These are phyloP conservation scores for Neodon shergylaensis DNA, from an alignment of 2,113 vertebrate species.

Conservation along the genomic window DNA sequence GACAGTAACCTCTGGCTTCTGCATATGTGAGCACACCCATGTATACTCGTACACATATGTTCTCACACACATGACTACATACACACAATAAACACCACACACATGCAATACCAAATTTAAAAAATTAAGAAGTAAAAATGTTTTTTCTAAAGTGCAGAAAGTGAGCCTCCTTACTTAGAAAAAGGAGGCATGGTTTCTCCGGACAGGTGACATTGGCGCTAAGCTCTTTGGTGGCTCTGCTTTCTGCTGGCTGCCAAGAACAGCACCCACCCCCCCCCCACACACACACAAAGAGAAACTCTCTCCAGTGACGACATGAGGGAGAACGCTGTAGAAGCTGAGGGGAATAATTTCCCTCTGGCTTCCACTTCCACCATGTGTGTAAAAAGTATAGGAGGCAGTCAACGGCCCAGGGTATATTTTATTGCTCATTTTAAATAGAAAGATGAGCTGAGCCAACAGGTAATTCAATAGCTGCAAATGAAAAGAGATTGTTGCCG, in stretches of 20 bases:
- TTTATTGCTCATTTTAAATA: constrained; percentile 75
- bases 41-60: too few species aligned
- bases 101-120: not conserved
- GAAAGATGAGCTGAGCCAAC: constrained; percentile 68
- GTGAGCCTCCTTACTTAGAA: not conserved
- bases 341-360: not conserved
- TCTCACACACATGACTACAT: not conserved
- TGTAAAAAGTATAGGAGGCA: constrained; percentile 29
- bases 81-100: not conserved
- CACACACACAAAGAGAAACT: not conserved
- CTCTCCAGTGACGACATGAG: not conserved
- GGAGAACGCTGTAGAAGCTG: rapidly evolving
- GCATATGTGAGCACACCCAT: not conserved
- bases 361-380: not conserved
- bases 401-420: constrained; percentile 49
- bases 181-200: constrained; percentile 30
- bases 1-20: not conserved
- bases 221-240: not conserved
- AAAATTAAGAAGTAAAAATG: not conserved
- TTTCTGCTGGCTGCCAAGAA: not conserved
- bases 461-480: constrained; percentile 71
- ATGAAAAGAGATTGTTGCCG: constrained; percentile 56
- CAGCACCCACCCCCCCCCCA: not conserved
- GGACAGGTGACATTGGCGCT: not conserved
- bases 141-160: not conserved